Conservation (phyloP, 2,888 invertebrate species). For the Hydroisotoma schaefferi region DNA sequence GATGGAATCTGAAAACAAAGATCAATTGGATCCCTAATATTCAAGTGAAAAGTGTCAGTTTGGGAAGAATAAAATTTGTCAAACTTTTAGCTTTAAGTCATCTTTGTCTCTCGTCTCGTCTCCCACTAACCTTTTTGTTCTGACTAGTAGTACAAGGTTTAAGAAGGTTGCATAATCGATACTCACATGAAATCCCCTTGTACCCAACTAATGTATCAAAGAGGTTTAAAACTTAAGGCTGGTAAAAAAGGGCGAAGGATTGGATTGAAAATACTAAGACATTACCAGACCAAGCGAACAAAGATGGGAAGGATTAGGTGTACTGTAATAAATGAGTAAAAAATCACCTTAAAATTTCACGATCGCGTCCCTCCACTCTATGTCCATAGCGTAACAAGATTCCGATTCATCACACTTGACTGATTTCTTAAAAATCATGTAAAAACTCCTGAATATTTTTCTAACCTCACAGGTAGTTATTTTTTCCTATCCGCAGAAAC, state of each 20-base stretch:
- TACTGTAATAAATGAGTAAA: neutral
- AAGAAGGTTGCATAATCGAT: no score
- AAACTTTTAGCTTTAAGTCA: neutral
- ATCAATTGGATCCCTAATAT: constrained; percentile 5
- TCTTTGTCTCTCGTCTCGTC: no score
- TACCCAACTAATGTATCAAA: no score
- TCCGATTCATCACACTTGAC: constrained; percentile 49
- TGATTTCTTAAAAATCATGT: constrained; percentile 36
- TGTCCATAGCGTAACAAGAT: constrained; percentile 49
- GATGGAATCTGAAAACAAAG: constrained; percentile 10
- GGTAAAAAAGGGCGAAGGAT: no score
- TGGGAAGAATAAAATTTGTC: neutral
- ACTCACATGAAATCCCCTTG: no score
- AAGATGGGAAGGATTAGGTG: neutral
- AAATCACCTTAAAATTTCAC: constrained; percentile 38
- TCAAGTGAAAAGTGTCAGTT: constrained; percentile 2
- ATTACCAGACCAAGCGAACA: no score
- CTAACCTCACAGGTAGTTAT: constrained; percentile 39
- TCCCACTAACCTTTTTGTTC: no score
- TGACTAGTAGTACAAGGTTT: no score
- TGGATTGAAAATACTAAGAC: no score
- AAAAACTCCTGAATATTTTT: constrained; percentile 38
- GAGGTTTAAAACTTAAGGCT: no score
- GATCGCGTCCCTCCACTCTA: constrained; percentile 42
- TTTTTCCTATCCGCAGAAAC: constrained; percentile 14